Conservation (phyloP, 2,888 invertebrate species). For the Itoplectis maculator region DNA sequence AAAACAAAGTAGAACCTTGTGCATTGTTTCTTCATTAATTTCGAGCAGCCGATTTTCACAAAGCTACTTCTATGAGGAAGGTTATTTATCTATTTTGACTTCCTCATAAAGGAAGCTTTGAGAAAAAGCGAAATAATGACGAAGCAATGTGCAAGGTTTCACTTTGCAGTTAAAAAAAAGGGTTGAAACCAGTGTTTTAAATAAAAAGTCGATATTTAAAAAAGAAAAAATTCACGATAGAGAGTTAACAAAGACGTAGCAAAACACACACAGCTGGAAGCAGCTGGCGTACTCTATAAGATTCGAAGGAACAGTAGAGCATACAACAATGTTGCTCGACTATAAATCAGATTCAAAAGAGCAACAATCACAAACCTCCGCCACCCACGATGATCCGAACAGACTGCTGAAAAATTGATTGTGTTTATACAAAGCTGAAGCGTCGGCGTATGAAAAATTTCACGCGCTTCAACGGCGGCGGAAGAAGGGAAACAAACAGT, state of each 20-base stretch:
- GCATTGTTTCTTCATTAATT: too few relatives aligned
- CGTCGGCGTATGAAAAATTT: neutral
- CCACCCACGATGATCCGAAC: neutral
- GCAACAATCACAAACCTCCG: constrained; percentile 1
- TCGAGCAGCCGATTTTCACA: too few relatives aligned
- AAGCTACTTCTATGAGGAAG: too few relatives aligned
- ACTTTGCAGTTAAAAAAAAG: too few relatives aligned
- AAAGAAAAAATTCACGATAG: too few relatives aligned
- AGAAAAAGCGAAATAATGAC: too few relatives aligned
- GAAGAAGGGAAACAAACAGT: constrained; percentile 14
- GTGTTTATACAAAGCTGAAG: constrained; percentile 13
- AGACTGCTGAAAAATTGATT: constrained; percentile 38
- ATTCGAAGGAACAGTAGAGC: neutral
- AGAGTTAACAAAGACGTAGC: neutral
- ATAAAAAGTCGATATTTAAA: too few relatives aligned
- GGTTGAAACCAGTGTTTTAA: too few relatives aligned
- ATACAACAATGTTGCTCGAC: neutral
- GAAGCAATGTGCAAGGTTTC: too few relatives aligned
- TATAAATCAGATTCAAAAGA: neutral
- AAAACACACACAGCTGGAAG: neutral
- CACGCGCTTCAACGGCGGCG: neutral
- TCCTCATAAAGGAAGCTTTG: too few relatives aligned
- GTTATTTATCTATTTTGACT: too few relatives aligned
- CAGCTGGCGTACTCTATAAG: neutral
- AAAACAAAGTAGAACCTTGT: too few relatives aligned